Evolutionary conservation across 2,888 invertebrate genomes (phyloP), one percentile per base, ranked within the genome.

Genomic region (Stenichneumon culpator): DNA sequence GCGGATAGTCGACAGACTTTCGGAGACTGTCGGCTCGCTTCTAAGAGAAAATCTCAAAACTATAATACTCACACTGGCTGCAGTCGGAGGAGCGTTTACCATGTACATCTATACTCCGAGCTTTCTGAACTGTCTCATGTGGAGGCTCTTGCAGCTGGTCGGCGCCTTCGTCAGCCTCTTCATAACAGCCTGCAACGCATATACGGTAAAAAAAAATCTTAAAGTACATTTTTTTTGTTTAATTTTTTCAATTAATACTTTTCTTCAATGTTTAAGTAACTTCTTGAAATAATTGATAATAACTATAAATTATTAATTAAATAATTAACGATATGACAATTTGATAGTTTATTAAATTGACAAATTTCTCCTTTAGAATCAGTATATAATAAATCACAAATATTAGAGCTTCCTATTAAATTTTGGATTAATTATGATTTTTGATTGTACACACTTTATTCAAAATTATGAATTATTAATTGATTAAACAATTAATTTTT

Each of bases 51-150:
- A 97, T 92, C 94, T 96, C 89, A 96, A 96, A 90, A 93, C 96
- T 25, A 78, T 88, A 0, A 84, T 79, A 60, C 32, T 79, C 0
- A 94, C 97, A 67, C 87, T 95, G 0, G 93, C 92, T 1, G 90
- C 94, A 9, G 87, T 94, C n/a, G 88, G 94, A 16, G 91, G 94
- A 3, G 89, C 95, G 60, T 93, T 95, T n/a, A 93, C 95, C 28
- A 88, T 97, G 78, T 97, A 97, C 94, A 95, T 96, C 91, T 97
- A 97, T 78, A 97, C 97, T 25, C 97, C 97, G 5, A 95, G 95
- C 83, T 94, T 96, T 84, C 93, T 96, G 54, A 94, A 95, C 36
- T 95, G 95, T 79, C 91, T 96, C 22, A 94, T 96, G 88, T 96
- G 96, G 95, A 95, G 95, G 84, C 89, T 95, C 44, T 94, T 94